Conservation (phyloP, 2,797 vertebrate species). For the Iguana delicatissima region DNA sequence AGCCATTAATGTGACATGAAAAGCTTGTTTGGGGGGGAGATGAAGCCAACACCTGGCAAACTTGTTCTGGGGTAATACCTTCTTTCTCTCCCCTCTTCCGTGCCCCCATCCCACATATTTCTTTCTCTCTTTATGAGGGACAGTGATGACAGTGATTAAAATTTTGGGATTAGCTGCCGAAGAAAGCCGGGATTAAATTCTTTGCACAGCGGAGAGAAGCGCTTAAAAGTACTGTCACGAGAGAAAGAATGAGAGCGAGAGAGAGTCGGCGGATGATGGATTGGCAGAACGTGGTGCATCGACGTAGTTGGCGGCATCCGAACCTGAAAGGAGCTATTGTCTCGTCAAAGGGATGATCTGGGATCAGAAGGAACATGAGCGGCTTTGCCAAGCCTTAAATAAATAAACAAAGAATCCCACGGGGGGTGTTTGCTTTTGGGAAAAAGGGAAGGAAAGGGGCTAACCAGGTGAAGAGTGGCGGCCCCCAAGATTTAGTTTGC, state of each 20-base stretch:
- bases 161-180: slow-evolving; percentile 34
- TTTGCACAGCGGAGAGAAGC: slow-evolving; percentile 3
- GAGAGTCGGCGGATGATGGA: not conserved
- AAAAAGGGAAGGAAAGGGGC: not conserved
- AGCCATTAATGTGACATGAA: not conserved
- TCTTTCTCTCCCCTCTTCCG: not conserved
- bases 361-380: not conserved
- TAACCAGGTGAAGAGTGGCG: not conserved
- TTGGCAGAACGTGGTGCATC: not conserved
- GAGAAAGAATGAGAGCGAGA: too few species aligned
- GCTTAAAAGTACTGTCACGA: not conserved
- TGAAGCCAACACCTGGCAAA: not conserved
- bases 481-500: too few species aligned
- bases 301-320: not conserved
- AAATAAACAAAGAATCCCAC: not conserved
- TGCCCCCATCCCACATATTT: not conserved
- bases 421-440: rapidly evolving
- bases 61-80: not conserved
- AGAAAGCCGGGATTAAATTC: slow-evolving; percentile 34
- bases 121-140: not conserved
- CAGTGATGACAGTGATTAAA: slow-evolving; percentile 29
- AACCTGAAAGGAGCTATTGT: slow-evolving; percentile 16
- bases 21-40: not conserved
- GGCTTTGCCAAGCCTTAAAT: not conserved
- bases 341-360: slow-evolving; percentile 17